Evolutionary conservation across 2,888 invertebrate species (phyloP), one percentile per base, ranked within the genome.

Genomic region (Hedya salicella): DNA sequence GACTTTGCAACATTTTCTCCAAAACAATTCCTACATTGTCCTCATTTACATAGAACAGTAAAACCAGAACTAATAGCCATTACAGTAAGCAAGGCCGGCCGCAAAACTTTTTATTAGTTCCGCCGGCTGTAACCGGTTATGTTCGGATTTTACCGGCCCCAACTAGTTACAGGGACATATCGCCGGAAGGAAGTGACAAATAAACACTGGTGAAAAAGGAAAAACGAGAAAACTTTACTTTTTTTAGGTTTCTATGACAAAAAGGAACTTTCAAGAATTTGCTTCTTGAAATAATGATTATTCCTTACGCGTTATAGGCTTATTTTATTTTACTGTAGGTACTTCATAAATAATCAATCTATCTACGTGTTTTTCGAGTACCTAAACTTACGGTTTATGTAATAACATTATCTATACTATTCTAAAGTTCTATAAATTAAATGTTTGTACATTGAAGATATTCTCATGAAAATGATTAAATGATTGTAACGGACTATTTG

Each of bases 31-130:
- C 50, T 42, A 54, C 54, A 42, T 21, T 53, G 53, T 54, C 46
- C 36, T 46, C 48, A 59, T 48, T 48, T 46, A 36, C 57, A 21
- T 48, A 8, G 13, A 39, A 39, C 39, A 49, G 48, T 60, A 60
- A 49, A 46, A 36, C 17, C 36, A 21, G 59, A 62, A 62, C 32
- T 53, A 53, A 62, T 62, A 52, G 53, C 62, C 44, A 46, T 53
- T 44, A 32, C 52, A 3, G 52, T 42, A 44, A 44, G 44, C 61
- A 59, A 67, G 42, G 60, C 30, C 48, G 63, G 56, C 64, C 63
- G 69, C 17, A 63, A 72, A 82, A 79, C 73, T 82, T 82, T 80
- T 79, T 79, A 80, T 77, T 75, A 74, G 70, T 61, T 63, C 59
- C 69, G 42, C 70, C 73, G 75, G 76, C 71, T 70, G 71, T 67